Evolutionary conservation across 2,797 vertebrate species (phyloP), one percentile per base, ranked within the genome.

Genomic region (Sciurus carolinensis): DNA sequence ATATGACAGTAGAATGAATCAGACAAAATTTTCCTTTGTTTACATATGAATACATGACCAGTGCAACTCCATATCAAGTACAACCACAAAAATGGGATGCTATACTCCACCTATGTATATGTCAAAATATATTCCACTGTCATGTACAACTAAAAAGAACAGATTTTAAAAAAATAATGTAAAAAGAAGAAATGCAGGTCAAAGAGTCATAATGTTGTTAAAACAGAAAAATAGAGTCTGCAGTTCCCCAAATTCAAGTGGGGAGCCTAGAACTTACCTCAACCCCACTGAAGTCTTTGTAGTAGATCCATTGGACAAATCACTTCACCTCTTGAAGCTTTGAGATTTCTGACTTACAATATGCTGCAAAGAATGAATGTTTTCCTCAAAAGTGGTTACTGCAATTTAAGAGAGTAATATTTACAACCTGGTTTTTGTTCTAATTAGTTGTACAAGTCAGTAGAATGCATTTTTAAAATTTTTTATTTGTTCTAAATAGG

Each of bases 341-440:
- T 39, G 57, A 30, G 28, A 62, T 89, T 86, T 94, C 33, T 88
- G 20, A 91, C 52, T 84, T 94, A 10, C 54, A 80, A 85, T 44
- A 15, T 36, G 39, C 7, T 77, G 5, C 79, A 67, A 85, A 79
- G 47, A 69, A 87, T 87, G 22, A 82, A 50, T 50, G 1, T 66
- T 94, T 91, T 79, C 3, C 8, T 79, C 47, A n/a, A 20, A 75
- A 39, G 26, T 50, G 15, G 39, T 89, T 52, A 82, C 20, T 73
- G 6, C 30, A 72, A 33, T 39, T 36, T 50, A 66, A 33, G 39
- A 86, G 69, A 52, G 24, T 42, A 33, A 17, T 76, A 89, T 57
- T 69, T 59, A 64, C 20, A 83, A 5, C 17, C 20, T 30, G 14
- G 13, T 91, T 76, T 81, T 36, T 72, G 57, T 17, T 87, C 26